Evolutionary conservation across 2,888 invertebrate genomes (phyloP), one percentile per base, ranked within the genome.

Genomic region (Mythimna albipuncta): DNA sequence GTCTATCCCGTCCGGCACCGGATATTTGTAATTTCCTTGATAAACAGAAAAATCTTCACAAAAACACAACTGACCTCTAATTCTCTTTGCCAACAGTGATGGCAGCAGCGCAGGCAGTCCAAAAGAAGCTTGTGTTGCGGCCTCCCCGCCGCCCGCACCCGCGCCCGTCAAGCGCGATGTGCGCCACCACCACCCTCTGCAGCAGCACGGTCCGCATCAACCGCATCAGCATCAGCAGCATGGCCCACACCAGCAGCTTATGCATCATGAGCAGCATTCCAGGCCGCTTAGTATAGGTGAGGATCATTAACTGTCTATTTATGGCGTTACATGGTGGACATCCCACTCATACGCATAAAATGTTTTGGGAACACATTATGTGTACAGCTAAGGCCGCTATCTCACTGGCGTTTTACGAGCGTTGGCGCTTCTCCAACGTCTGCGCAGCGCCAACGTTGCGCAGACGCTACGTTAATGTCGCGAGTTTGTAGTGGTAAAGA

Each of bases 71-170:
- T 72, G 64, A 77, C 52, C 9, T 2, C 5, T 5, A 7, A 52
- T 9, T 7, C 11, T 58, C n/a, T 0, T 79, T 77, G 68, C 69
- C 67, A 59, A 0, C 91, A 96, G 96, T 76, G 96, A 96, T 92
- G 96, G 95, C 89, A 96, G 96, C 93, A 95, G 95, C 82, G 95
- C 94, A 3, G 96, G 96, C 75, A 95, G 95, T 79, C 96, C 96
- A 0, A 96, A 96, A 87, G 96, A 96, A 88, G 94, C 94, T 72
- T 95, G 94, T 91, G 94, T 93, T 89, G 93, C 93, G 77, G 91
- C 92, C 80, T 94, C 95, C 2, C 95, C 96, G 9, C 95, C 95
- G 19, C 95, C 94, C 9, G 92, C 87, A 81, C 89, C 80, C 71
- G 91, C 81, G 90, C 89, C 88, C 19, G 81, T 81, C 19, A 90